A percentile compares a stretch with the other conserved stretches of the same genome.
phyloP scores from a whole-genome alignment of 2,113 vertebrate species.

The Epinephelus lanceolatus region DNA sequence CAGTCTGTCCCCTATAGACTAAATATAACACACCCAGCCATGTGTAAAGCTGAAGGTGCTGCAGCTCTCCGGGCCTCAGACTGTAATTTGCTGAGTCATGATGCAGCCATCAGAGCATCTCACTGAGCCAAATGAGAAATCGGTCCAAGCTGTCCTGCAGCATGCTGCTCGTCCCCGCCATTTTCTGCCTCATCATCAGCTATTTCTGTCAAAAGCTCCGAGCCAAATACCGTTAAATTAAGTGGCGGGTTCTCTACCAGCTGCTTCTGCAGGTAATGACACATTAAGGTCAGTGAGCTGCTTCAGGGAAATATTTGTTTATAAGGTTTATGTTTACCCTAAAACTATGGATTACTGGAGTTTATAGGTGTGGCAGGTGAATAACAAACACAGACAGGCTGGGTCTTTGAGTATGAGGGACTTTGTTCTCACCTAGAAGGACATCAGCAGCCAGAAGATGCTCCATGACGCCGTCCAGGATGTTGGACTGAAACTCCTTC shows the following conservation, averaged over 20 bases:
- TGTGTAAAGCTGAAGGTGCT: not conserved
- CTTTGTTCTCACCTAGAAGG: constrained; percentile 88
- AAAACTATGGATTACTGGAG: not conserved
- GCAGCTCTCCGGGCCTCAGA: not conserved
- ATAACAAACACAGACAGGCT: not conserved
- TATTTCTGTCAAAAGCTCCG: not conserved
- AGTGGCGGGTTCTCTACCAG: not conserved
- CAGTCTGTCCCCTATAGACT: not conserved
- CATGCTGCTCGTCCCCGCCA: not conserved
- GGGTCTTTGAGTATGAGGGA: not conserved
- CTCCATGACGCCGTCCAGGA: constrained; percentile 98
- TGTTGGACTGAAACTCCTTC: constrained; percentile 98
- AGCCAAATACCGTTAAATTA: not conserved
- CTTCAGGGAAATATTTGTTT: not conserved
- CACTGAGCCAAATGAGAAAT: constrained; percentile 1
- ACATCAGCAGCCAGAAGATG: constrained; percentile 98
- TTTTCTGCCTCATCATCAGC: constrained; percentile 7
- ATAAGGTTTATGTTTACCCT: not conserved
- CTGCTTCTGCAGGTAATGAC: not conserved
- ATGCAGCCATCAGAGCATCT: not conserved
- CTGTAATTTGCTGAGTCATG: constrained; percentile 45
- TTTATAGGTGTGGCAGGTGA: not conserved
- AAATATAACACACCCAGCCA: not conserved
- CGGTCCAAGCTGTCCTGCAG: constrained; percentile 19
- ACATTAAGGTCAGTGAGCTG: not conserved